Percentiles rank a stretch among this genome's conserved stretches.
Evolutionary conservation across 2,113 vertebrate species (phyloP).

Genomic region (Corythaixoides concolor): DNA sequence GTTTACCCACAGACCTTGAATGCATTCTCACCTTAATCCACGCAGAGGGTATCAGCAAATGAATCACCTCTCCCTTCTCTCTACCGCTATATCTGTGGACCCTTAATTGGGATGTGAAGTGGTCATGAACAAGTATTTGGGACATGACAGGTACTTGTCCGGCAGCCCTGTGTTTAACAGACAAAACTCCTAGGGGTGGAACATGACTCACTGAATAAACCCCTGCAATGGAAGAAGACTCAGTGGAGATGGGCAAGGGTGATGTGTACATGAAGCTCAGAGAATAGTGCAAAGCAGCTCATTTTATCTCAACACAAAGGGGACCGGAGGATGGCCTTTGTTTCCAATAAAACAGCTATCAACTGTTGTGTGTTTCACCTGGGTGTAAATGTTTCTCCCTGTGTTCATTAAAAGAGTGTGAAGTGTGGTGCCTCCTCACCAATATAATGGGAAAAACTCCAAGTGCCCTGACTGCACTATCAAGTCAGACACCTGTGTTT

Average conservation of each 20-base stretch:
- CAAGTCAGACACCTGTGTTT: neutral
- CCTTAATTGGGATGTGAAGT: too few relatives aligned
- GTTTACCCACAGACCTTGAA: too few relatives aligned
- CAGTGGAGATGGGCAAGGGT: neutral
- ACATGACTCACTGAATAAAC: neutral
- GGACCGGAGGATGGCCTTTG: neutral
- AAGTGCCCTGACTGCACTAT: neutral
- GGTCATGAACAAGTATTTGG: too few relatives aligned
- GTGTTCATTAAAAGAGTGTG: neutral
- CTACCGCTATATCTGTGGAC: too few relatives aligned
- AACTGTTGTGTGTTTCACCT: neutral
- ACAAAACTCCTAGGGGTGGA: too few relatives aligned
- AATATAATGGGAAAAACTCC: neutral
- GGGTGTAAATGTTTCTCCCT: neutral
- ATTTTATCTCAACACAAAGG: neutral
- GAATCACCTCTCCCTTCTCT: too few relatives aligned
- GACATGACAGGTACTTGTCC: neutral
- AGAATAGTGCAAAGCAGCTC: neutral
- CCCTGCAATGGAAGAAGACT: neutral
- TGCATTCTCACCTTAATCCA: too few relatives aligned
- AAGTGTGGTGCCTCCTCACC: neutral
- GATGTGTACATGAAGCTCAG: neutral
- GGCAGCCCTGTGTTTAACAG: neutral
- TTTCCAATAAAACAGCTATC: neutral
- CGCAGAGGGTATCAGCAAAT: too few relatives aligned